Base-by-base conservation (phyloP, 2,888 invertebrate species). In the Napeogenes sylphis region DNA sequence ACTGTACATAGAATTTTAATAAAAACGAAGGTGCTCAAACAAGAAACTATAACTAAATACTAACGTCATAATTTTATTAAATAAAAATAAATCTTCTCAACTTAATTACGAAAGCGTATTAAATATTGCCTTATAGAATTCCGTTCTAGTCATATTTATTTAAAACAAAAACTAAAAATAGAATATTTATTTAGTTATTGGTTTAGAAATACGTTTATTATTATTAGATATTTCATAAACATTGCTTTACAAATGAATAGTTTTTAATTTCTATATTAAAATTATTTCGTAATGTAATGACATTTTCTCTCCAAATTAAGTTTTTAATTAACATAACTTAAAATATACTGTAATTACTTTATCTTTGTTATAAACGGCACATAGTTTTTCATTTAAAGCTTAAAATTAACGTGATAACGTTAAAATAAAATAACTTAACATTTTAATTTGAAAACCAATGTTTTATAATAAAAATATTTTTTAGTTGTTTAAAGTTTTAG, bases 291-390 rank as follows among this genome's bases (percentile, higher is more conserved):
- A 51, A 6, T 51, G 21, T 3, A 6, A 4, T 51, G 4, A 14
- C 4, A 8, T 14, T 21, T 21, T 47, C 47, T 5, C 1, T 6
- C 4, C 21, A n/a, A 21, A 13, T 51, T 8, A 14, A 14, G 10
- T 58, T 45, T 45, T 56, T 46, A 14, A 33, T 53, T n/a, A 30
- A 8, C 38, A 42, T 10, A 42, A 10, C 56, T 21, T 51, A 14
- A 51, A 47, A 47, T 47, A 30, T 35, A 30, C 30, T 30, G 30
- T 3, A 51, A 30, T 51, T 51, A 51, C 30, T 30, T 51, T 13
- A 51, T 51, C 51, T 51, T 30, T 51, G 62, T 57, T 38, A 58
- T 32, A 59, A 58, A 64, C 59, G 64, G 64, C 65, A 65, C 65
- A 45, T 46, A 14, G 32, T 59, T 51, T 57, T 46, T 21, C 55